Conservation (phyloP, 1,140 invertebrate species). For the Apis dorsata region DNA sequence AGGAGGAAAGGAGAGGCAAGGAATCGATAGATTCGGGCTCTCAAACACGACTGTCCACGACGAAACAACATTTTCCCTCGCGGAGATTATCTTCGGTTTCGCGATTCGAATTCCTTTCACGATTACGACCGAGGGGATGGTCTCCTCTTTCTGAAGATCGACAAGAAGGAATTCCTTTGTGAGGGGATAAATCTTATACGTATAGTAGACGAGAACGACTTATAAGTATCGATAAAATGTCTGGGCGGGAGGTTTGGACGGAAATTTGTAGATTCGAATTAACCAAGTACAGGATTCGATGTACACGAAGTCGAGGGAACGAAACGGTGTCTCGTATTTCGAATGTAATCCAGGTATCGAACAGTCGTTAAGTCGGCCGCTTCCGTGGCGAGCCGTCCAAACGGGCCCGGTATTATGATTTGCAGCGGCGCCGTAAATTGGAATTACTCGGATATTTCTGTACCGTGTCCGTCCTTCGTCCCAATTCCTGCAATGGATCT, state of each 20-base stretch:
- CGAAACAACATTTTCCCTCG: constrained; percentile 30
- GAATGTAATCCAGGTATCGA: constrained; percentile 9
- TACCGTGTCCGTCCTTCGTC: neutral
- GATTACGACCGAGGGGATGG: too few species aligned
- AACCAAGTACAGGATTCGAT: neutral
- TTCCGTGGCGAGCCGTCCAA: neutral
- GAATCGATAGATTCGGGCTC: constrained; percentile 65
- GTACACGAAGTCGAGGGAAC: too few species aligned
- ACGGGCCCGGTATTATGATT: constrained; percentile 52
- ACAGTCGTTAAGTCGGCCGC: neutral
- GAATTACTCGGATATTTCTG: constrained; percentile 55
- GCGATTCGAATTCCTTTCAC: neutral
- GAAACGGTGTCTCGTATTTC: neutral
- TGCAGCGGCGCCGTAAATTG: constrained; percentile 68
- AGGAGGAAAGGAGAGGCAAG: constrained; percentile 30
- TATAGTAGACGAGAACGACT: neutral
- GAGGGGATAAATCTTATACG: neutral
- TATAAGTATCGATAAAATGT: neutral
- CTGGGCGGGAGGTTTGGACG: neutral
- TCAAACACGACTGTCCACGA: constrained; percentile 33
- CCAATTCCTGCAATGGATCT: neutral
- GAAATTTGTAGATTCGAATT: neutral
- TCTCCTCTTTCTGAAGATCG: too few species aligned
- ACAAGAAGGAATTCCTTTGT: neutral
- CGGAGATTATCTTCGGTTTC: neutral